Conservation (phyloP, 2,113 vertebrate genomes). For the Callipepla californica region DNA sequence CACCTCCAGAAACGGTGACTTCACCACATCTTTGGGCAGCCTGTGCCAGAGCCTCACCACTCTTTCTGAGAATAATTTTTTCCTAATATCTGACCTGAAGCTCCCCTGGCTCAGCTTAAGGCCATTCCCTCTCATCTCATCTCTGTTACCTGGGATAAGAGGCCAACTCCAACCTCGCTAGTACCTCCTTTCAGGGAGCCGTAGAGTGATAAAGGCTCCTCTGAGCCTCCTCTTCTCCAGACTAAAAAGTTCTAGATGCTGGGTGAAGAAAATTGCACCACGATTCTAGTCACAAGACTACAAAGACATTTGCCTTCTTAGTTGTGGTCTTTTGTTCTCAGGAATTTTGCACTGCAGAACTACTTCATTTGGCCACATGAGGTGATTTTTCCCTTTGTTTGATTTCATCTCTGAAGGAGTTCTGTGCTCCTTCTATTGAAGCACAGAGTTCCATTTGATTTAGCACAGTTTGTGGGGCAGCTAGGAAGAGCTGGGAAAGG, state of each 20-base stretch:
- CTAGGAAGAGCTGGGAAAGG: background rate
- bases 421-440: background rate
- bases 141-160: too few relatives aligned
- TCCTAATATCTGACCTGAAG: too few relatives aligned
- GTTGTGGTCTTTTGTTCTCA: background rate
- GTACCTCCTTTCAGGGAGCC: too few relatives aligned
- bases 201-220: too few relatives aligned
- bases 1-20: too few relatives aligned
- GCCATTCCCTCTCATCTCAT: too few relatives aligned
- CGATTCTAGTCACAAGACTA: background rate
- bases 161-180: too few relatives aligned
- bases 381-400: background rate
- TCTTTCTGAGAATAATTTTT: too few relatives aligned
- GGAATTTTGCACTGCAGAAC: background rate
- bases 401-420: background rate
- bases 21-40: too few relatives aligned
- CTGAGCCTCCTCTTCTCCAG: too few relatives aligned
- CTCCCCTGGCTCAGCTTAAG: too few relatives aligned
- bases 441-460: background rate
- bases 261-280: background rate
- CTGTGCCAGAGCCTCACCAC: too few relatives aligned
- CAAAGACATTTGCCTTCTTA: background rate
- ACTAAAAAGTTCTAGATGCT: background rate
- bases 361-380: accelerated
- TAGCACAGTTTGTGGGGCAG: background rate